Evolutionary conservation across 2,797 vertebrate genomes (phyloP).

Genomic region (Halcyon smyrnensis): DNA sequence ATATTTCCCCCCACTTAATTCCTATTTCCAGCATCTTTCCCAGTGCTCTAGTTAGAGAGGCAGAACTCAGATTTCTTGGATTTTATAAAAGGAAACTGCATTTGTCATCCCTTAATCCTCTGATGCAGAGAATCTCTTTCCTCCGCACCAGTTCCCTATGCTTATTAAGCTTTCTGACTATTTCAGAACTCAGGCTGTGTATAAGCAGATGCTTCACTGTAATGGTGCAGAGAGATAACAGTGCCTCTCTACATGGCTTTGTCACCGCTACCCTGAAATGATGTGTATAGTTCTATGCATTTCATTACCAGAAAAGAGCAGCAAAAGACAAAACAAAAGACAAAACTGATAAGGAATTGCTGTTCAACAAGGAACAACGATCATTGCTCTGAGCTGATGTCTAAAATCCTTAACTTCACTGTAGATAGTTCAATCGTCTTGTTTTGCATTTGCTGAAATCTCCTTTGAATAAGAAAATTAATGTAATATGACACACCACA

Average conservation of each 20-base stretch:
- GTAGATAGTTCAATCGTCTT: not conserved
- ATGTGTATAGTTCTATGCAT: not conserved
- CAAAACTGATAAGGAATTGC: constrained; percentile 15
- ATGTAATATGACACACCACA: not conserved
- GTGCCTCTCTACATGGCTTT: not conserved
- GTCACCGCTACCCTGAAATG: constrained; percentile 10
- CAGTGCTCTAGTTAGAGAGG: not conserved
- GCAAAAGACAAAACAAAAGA: constrained; percentile 16
- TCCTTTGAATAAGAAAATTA: constrained; percentile 27
- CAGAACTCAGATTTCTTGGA: constrained; percentile 26
- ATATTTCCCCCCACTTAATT: not conserved
- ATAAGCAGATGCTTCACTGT: constrained; percentile 1
- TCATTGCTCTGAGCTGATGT: not conserved
- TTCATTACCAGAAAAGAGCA: constrained; percentile 4
- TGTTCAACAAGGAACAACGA: constrained; percentile 19
- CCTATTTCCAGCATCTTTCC: not conserved
- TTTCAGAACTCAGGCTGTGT: not conserved
- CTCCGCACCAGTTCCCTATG: not conserved
- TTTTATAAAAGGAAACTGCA: constrained; percentile 30
- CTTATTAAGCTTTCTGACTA: constrained; percentile 51
- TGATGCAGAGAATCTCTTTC: constrained; percentile 24
- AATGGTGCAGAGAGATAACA: constrained; percentile 48
- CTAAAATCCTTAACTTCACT: constrained; percentile 36
- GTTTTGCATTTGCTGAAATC: constrained; percentile 15
- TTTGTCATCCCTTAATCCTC: constrained; percentile 59